Base-by-base conservation (phyloP, 2,797 vertebrate species). In the Kryptopterus vitreolus region DNA sequence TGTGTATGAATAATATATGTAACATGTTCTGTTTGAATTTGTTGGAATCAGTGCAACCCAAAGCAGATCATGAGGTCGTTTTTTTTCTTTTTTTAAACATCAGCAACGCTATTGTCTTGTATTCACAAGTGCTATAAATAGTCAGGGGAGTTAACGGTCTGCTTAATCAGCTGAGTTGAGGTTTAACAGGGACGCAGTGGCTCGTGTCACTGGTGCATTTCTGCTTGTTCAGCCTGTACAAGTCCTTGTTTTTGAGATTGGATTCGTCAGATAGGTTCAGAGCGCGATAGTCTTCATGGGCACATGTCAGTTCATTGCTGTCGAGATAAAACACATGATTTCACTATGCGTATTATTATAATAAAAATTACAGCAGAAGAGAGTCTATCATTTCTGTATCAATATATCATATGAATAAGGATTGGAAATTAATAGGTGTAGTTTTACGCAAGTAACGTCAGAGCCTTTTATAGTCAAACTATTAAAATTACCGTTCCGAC, bases 221-320 rank as follows among this genome's bases (percentile, higher is more conserved):
- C 81, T 86, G 87, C 79, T 91, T 91, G 73, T 81, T 86, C 48
- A 84, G 74, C 76, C 84, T 91, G 62, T 84, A 87, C 52, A 81
- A 75, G 1, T 93, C 92, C 83, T 89, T 91, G 83, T 46, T 92
- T 86, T 91, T 91, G 0, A 50, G 63, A 5, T 78, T 69, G 0
- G 81, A n/a, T 8, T 93, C 91, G 52, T 89, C 85, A 0, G 86
- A 52, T 20, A 50, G 52, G 33, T 76, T 63, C 1, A 84, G 58
- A 0, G 4, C 0, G 1, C 88, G 79, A 63, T 77, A 86, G 70
- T 92, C 87, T 15, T 90, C 90, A 1, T 20, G 31, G 74, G 69
- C 0, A 2, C 80, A 7, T 0, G 81, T 65, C 0, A 52, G 77
- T 9, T 91, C n/a, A 3, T 84, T 87, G 80, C 94, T 94, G 77